phyloP scores from a whole-genome alignment of 2,797 vertebrate species.

The Novumbra hubbsi region DNA sequence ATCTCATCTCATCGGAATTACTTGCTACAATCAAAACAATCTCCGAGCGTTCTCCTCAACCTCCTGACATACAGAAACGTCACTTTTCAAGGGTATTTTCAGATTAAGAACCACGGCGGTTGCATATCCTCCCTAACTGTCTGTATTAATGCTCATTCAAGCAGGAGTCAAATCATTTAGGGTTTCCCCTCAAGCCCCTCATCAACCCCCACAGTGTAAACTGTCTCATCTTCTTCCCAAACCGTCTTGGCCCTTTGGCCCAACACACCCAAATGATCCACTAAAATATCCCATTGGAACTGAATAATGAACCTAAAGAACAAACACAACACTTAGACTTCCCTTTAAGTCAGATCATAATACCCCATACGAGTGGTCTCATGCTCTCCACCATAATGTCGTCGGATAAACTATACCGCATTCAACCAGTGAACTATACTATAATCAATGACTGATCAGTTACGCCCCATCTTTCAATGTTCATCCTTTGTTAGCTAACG shows the following conservation, averaged over 20 bases:
- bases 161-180: slow-evolving; percentile 77
- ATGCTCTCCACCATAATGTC: background rate
- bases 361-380: no score
- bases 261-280: background rate
- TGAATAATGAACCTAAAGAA: background rate
- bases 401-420: background rate
- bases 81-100: slow-evolving; percentile 54
- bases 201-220: slow-evolving; percentile 76
- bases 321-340: background rate
- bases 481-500: slow-evolving; percentile 69
- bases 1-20: background rate
- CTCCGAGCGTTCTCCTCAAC: slow-evolving; percentile 23
- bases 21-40: slow-evolving; percentile 50
- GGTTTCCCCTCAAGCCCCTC: slow-evolving; percentile 69
- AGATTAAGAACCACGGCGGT: background rate
- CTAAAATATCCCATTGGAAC: background rate
- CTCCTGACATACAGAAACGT: background rate
- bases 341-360: background rate
- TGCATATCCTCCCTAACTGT: slow-evolving; percentile 46
- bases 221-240: slow-evolving; percentile 71
- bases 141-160: slow-evolving; percentile 68
- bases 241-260: slow-evolving; percentile 49
- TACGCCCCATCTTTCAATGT: slow-evolving; percentile 75
- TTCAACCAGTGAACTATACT: background rate
- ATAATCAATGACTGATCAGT: slow-evolving; percentile 71